Conservation (phyloP, 1,140 invertebrate species). For the Drosophila tristis region DNA sequence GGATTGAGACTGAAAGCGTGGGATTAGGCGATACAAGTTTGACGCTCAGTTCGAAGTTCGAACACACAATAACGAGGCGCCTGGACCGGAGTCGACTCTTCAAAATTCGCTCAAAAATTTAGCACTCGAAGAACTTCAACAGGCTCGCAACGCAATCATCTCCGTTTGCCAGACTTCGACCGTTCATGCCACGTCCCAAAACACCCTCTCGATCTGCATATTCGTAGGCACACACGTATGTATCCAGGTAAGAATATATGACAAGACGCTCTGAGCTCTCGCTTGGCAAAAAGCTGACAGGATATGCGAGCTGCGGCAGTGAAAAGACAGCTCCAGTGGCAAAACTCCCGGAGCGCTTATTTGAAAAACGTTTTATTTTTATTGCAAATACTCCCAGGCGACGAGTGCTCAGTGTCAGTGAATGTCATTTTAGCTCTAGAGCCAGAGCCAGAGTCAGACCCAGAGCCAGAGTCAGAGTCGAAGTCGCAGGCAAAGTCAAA, state of each 20-base stretch:
- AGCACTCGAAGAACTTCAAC: slow-evolving; percentile 1
- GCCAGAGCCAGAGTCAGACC: slow-evolving; percentile 4
- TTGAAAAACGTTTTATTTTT: slow-evolving; percentile 82
- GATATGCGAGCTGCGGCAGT: slow-evolving; percentile 38
- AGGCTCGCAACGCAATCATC: slow-evolving; percentile 39
- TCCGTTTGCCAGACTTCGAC: slow-evolving; percentile 14
- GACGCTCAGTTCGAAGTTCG: too few relatives aligned
- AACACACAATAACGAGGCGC: too few relatives aligned
- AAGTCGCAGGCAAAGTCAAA: slow-evolving; percentile 13
- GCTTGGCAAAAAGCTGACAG: background rate
- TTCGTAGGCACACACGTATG: background rate
- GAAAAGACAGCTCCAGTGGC: slow-evolving; percentile 30
- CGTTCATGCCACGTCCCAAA: slow-evolving; percentile 14
- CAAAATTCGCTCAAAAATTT: too few relatives aligned
- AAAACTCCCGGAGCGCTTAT: slow-evolving; percentile 68
- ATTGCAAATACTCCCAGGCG: slow-evolving; percentile 69
- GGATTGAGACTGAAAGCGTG: background rate
- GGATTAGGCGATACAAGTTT: background rate
- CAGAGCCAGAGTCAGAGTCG: slow-evolving; percentile 18
- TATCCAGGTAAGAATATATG: background rate
- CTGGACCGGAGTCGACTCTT: too few relatives aligned
- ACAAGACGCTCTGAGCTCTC: too few relatives aligned
- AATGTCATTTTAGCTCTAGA: slow-evolving; percentile 70
- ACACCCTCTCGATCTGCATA: background rate
- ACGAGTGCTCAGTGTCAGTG: slow-evolving; percentile 79